These are phyloP conservation scores for Acyrthosiphon pisum DNA, from an alignment of 1,140 invertebrate genomes.

Conservation along the genomic window DNA sequence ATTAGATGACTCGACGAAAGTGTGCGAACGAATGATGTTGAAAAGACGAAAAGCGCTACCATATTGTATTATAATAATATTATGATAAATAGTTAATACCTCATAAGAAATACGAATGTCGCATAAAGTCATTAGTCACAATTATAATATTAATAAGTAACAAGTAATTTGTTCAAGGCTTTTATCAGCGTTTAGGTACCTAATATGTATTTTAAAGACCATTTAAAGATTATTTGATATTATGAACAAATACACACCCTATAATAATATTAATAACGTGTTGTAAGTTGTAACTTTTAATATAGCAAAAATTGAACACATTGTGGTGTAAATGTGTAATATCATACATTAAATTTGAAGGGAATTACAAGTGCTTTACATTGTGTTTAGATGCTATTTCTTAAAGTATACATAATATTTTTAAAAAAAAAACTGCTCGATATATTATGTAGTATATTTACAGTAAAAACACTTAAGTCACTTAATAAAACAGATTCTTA, in stretches of 20 bases:
- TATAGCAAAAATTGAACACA: not conserved
- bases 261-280: not conserved
- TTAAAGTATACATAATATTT: not conserved
- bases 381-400: not conserved
- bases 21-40: not conserved
- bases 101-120: not conserved
- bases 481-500: not conserved
- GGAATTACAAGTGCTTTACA: not conserved
- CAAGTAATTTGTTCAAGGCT: not conserved
- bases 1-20: not conserved
- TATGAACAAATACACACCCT: too few species aligned
- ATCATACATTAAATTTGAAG: not conserved
- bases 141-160: not conserved
- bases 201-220: not conserved
- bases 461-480: not conserved
- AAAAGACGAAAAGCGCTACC: not conserved
- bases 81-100: not conserved
- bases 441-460: not conserved
- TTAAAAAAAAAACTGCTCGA: not conserved
- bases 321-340: not conserved
- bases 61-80: constrained; percentile 1
- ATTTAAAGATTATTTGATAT: too few species aligned
- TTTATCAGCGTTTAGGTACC: not conserved
- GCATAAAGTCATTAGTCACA: not conserved
- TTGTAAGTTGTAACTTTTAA: not conserved